These are phyloP conservation scores for Masnerella sp. DNA, from an alignment of 2,888 invertebrate species.

Conservation along the genomic window DNA sequence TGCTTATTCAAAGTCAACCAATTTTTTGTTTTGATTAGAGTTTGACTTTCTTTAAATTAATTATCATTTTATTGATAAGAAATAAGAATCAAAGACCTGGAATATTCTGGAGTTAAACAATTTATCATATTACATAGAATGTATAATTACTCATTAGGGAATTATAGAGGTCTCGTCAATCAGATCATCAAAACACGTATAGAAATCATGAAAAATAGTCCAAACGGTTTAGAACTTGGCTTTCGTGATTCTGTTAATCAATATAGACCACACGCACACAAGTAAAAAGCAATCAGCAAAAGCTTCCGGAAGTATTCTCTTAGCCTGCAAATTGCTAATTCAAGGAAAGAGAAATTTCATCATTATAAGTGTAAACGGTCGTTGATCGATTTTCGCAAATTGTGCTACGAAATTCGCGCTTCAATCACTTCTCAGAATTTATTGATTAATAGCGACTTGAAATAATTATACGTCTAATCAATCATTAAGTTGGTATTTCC, in stretches of 20 bases:
- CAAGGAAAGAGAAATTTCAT: constrained; percentile 39
- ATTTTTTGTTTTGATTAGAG: too few relatives aligned
- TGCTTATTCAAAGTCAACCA: too few relatives aligned
- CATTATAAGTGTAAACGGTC: constrained; percentile 34
- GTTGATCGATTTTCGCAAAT: constrained; percentile 45
- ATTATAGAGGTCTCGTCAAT: too few relatives aligned
- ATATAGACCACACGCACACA: constrained; percentile 64
- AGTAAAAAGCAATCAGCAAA: constrained; percentile 66
- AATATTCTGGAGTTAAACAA: too few relatives aligned
- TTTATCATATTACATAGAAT: too few relatives aligned
- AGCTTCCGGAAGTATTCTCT: constrained; percentile 61
- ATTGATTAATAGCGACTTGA: constrained; percentile 26
- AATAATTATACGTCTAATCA: constrained; percentile 15
- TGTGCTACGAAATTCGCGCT: constrained; percentile 25
- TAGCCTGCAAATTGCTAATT: constrained; percentile 20
- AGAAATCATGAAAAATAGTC: too few relatives aligned
- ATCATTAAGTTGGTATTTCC: background rate
- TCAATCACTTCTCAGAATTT: constrained; percentile 26
- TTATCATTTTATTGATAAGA: too few relatives aligned
- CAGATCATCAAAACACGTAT: too few relatives aligned
- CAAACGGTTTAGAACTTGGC: constrained; percentile 1
- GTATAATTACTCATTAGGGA: too few relatives aligned
- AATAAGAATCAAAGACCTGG: too few relatives aligned
- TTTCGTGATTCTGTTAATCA: constrained; percentile 63
- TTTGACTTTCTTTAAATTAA: too few relatives aligned